Conservation (phyloP, 1,140 invertebrate genomes). For the Nebria ingens region DNA sequence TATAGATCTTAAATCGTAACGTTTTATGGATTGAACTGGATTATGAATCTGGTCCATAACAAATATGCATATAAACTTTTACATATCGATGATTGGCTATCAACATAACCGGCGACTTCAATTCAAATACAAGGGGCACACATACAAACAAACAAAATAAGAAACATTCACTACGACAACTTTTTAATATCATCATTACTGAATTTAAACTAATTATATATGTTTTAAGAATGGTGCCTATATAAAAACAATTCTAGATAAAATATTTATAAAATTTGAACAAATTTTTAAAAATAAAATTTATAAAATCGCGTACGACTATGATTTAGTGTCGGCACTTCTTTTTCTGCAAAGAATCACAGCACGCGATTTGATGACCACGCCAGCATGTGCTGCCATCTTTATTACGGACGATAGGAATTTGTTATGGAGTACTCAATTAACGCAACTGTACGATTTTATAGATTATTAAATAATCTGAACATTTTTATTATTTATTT, state of each 20-base stretch:
- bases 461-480: slow-evolving; percentile 1
- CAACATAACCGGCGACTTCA: not conserved
- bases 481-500: not conserved
- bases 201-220: too few relatives aligned
- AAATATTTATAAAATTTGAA: too few relatives aligned
- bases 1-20: slow-evolving; percentile 7
- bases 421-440: slow-evolving; percentile 3
- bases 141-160: too few relatives aligned
- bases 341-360: not conserved
- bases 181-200: not conserved
- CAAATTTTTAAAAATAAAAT: too few relatives aligned
- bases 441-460: not conserved
- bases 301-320: not conserved
- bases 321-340: not conserved
- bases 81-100: slow-evolving; percentile 1
- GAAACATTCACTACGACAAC: not conserved
- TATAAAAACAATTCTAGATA: too few relatives aligned
- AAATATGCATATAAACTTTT: too few relatives aligned
- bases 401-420: slow-evolving; percentile 1
- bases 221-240: too few relatives aligned
- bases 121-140: not conserved
- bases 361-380: not conserved
- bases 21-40: slow-evolving; percentile 9
- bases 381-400: not conserved
- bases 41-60: not conserved